A percentile compares a stretch with the other conserved stretches of the same genome.
Conservation (phyloP, 2,888 invertebrate species). For the Amorpha juglandis region DNA sequence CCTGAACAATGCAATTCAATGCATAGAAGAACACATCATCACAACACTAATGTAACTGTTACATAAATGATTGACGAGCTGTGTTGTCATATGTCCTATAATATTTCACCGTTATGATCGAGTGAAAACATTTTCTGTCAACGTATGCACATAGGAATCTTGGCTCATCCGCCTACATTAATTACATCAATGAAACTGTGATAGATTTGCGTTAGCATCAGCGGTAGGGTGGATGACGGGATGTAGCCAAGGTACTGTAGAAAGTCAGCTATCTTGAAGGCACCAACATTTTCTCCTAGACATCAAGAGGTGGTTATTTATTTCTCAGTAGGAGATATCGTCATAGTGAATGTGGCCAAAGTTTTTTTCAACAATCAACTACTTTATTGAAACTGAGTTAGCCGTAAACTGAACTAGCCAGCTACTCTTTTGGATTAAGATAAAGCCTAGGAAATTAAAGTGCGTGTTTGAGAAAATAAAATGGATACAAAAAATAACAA, state of each 20-base stretch:
- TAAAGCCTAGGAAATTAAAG: no score
- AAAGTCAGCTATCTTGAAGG: no score
- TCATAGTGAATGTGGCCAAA: no score
- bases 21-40: background rate
- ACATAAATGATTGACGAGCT: constrained; percentile 20
- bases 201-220: constrained; percentile 11
- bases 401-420: no score
- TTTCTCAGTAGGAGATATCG: no score
- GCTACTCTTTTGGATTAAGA: no score
- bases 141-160: constrained; percentile 9
- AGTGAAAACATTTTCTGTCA: constrained; percentile 13
- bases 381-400: no score
- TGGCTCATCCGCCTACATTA: constrained; percentile 9
- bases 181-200: constrained; percentile 22
- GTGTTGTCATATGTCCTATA: background rate
- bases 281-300: no score
- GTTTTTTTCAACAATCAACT: no score
- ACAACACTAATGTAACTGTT: constrained; percentile 3
- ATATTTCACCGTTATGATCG: constrained; percentile 11
- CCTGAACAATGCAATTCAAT: background rate
- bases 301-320: no score
- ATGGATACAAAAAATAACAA: no score
- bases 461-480: no score
- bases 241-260: background rate
- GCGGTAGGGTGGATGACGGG: background rate